Percentiles rank a stretch among this genome's conserved stretches.
These are phyloP conservation scores for Minunthozetes semirufus DNA, from an alignment of 2,888 invertebrate species.

Conservation along the genomic window DNA sequence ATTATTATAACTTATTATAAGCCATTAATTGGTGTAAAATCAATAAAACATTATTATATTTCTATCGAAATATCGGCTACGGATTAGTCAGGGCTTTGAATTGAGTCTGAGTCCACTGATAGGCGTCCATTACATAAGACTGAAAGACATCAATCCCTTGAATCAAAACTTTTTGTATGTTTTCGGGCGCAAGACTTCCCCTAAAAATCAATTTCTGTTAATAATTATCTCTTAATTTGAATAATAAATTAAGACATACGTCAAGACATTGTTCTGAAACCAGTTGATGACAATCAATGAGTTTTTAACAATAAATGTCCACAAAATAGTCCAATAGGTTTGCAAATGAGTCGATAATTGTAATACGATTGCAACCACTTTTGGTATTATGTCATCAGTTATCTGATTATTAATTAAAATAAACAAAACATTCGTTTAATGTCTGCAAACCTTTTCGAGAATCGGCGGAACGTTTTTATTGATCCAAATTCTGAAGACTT, in stretches of 20 bases:
- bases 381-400: constrained; percentile 11
- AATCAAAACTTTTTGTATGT: constrained; percentile 19
- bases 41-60: constrained; percentile 1
- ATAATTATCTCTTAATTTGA: not conserved
- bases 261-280: constrained; percentile 32
- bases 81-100: not conserved
- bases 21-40: not conserved
- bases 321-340: not conserved
- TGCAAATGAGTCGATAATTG: not conserved
- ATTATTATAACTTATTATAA: not conserved
- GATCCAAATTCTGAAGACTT: constrained; percentile 44
- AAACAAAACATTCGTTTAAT: not conserved
- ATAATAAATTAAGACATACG: constrained; percentile 25
- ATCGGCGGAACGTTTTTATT: constrained; percentile 41
- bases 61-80: not conserved
- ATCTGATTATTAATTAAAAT: constrained; percentile 33
- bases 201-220: not conserved
- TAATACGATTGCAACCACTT: not conserved
- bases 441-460: constrained; percentile 41
- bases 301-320: constrained; percentile 14
- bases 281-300: constrained; percentile 16
- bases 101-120: not conserved
- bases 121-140: not conserved
- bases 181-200: constrained; percentile 28
- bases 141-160: constrained; percentile 1